Base-by-base conservation (phyloP, 2,888 invertebrate genomes). In the Lysandra coridon region DNA sequence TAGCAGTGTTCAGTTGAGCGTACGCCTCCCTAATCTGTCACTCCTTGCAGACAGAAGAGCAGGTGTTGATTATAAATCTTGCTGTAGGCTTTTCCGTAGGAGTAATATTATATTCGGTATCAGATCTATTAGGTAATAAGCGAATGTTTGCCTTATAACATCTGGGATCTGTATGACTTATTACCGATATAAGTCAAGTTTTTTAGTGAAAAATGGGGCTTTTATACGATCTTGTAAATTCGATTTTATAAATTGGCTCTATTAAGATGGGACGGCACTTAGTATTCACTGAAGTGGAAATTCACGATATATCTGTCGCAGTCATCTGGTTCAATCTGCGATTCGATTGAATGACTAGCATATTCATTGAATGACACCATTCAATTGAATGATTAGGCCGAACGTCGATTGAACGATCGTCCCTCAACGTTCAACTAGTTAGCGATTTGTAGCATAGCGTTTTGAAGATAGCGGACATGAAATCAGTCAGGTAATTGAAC, bases 31-130 rank as follows among this genome's bases (percentile, higher is more conserved):
- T 76, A 76, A 76, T 76, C 33, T 76, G 76, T 57, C 57, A 53
- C 53, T 57, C 76, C 76, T 17, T 57, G 30, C 37, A 57, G 57
- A 57, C 30, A 57, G 57, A 5, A 33, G 30, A n/a, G 6, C 75
- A 75, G 75, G 75, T 57, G 76, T 57, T 76, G 76, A 76, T 76
- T 76, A 76, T 76, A 76, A 76, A 76, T 76, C 76, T 30, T 76
- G 53, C 30, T 33, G 57, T 57, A 76, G 76, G 57, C 53, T 30
- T 57, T 30, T 76, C 53, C 33, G 33, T 23, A 14, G 17, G 74
- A 23, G 23, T 75, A 75, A 76, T 76, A 76, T 76, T 33, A 17
- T 53, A 53, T 53, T 33, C 7, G 30, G 53, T 33, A 57, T 53
- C 17, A 76, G 49, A 76, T 57, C 14, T 76, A 76, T 75, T 44